These are phyloP conservation scores for Bolinopsis microptera DNA, from an alignment of 37 sponge, comb jelly and placozoan genomes.

Conservation along the genomic window DNA sequence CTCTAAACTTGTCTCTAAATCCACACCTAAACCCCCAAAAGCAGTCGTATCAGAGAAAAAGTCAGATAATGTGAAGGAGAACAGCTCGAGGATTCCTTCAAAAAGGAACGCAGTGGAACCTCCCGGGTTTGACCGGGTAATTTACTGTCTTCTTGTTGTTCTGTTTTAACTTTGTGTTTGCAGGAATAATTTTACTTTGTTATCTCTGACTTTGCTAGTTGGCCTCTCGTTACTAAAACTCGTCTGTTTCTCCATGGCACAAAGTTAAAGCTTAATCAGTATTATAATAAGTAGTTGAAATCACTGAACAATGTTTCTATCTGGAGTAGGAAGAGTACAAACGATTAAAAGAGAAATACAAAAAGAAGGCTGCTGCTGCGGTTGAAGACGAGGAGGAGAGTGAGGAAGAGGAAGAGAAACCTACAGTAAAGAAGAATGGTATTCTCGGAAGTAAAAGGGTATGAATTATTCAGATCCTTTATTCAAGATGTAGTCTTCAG, in stretches of 20 bases:
- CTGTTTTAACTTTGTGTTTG: too few relatives aligned
- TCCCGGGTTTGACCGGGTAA: slow-evolving; percentile 5
- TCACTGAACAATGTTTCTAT: too few relatives aligned
- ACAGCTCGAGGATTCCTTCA: background rate
- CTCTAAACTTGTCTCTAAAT: slow-evolving; percentile 13
- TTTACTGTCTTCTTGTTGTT: too few relatives aligned
- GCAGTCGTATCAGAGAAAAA: background rate
- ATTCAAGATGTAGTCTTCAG: too few relatives aligned
- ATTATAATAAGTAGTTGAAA: too few relatives aligned
- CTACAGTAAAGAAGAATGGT: background rate
- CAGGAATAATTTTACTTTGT: too few relatives aligned
- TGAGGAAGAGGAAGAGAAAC: slow-evolving; percentile 24
- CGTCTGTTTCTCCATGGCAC: too few relatives aligned
- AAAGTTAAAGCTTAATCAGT: too few relatives aligned
- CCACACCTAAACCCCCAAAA: slow-evolving; percentile 35
- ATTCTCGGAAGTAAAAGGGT: background rate
- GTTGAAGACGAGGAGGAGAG: background rate
- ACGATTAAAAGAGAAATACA: slow-evolving; percentile 33
- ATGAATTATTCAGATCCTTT: background rate
- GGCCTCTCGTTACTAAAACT: too few relatives aligned
- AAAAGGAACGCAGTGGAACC: background rate
- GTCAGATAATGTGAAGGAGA: background rate
- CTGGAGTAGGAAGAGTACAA: slow-evolving; percentile 37
- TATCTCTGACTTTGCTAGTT: too few relatives aligned
- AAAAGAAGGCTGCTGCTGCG: background rate